Base-by-base conservation (phyloP, 2,888 invertebrate species). In the Liodrosophila aerea region DNA sequence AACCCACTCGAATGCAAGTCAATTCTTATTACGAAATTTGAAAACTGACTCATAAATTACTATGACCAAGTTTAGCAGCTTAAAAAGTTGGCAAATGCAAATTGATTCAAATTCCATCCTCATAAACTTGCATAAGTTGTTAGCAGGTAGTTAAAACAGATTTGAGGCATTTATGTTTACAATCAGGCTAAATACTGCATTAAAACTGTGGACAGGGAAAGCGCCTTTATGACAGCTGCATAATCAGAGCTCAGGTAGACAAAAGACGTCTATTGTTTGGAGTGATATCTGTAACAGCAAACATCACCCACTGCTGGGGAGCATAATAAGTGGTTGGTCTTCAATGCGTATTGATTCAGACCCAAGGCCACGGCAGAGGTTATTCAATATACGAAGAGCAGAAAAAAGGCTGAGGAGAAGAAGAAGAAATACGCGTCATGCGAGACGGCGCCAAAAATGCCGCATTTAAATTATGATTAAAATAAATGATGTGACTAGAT, bases 401-500 rank as follows among this genome's bases (percentile, higher is more conserved):
- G 36, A 9, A 16, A 15, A 15, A 36, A 15, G 13, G 8, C 8
- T 12, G 15, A 7, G 8, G 8, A 15, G 18, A 16, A 7, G 34
- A 34, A 15, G 1, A 16, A 31, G n/a, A 9, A 30, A 15, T 73
- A 76, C 73, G 84, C 73, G 81, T 71, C 57, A 64, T 46, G 52
- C 50, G 44, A n/a, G n/a, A 61, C 57, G 82, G 82, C 77, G 71
- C 85, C 74, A 76, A 64, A n/a, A 80, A 59, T 59, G 72, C 67
- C 59, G 66, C 61, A 39, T 30, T 27, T 18, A 56, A 64, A 62
- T 57, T 66, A 78, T 66, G 60, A 66, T 61, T 57, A 33, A 37
- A 49, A 59, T 52, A 46, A 61, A 70, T 66, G 46, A 73, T 72
- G 50, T 53, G 45, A 15, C 46, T 56, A 54, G 34, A 40, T 34